Evolutionary conservation across 1,140 invertebrate species (phyloP).

Genomic region (Hestina assimilis): DNA sequence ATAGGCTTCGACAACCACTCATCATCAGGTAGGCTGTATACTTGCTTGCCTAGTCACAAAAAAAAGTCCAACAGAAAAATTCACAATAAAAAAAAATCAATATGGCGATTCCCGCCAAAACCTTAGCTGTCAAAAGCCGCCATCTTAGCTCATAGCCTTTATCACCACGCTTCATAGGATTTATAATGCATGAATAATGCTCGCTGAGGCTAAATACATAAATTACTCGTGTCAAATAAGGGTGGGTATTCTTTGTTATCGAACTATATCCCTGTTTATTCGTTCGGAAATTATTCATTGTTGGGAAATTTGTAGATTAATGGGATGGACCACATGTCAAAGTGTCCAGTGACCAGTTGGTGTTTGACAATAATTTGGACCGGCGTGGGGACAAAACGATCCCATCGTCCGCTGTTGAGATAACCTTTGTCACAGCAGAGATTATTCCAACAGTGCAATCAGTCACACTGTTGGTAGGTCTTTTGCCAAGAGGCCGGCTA

Average conservation of each 20-base stretch:
- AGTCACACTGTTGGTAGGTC: too few relatives aligned
- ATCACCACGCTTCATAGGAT: conserved; percentile 60
- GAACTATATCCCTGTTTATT: conserved; percentile 67
- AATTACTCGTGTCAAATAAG: conserved; percentile 62
- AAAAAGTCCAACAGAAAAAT: too few relatives aligned
- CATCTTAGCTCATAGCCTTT: conserved; percentile 55
- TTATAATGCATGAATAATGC: conserved; percentile 74
- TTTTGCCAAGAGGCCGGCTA: too few relatives aligned
- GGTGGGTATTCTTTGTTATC: conserved; percentile 41
- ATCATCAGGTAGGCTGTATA: too few relatives aligned
- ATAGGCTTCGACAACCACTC: too few relatives aligned
- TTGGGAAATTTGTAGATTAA: conserved; percentile 27
- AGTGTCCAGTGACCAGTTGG: background rate
- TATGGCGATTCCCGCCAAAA: conserved; percentile 47
- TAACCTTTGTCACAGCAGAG: too few relatives aligned
- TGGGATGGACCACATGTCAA: background rate
- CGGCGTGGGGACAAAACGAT: too few relatives aligned
- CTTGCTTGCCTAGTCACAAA: too few relatives aligned
- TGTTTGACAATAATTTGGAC: background rate
- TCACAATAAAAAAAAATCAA: conserved; percentile 14
- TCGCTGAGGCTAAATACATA: conserved; percentile 66
- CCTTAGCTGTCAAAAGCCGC: conserved; percentile 46
- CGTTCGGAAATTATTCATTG: conserved; percentile 54
- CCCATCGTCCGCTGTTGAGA: too few relatives aligned
- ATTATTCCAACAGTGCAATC: too few relatives aligned